Evolutionary conservation across 2,888 invertebrate species (phyloP), one percentile per base, ranked within the genome.

Genomic region (Amphimallon solstitiale): DNA sequence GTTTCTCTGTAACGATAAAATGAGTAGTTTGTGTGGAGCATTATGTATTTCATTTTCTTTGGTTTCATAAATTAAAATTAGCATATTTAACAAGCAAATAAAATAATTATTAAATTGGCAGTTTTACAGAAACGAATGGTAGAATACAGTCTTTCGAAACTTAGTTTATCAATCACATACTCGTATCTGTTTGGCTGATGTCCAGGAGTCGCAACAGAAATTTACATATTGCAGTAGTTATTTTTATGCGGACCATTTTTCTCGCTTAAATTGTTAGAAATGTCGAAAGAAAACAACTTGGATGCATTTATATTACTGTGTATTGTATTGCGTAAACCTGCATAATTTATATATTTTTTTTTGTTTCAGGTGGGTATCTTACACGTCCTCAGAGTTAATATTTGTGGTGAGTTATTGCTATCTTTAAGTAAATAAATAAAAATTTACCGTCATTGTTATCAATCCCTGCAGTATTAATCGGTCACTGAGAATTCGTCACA

Each of bases 221-320:
- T 59, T 45, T 59, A 59, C 56, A 56, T 43, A 56, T 56, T 59
- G 56, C 56, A 43, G 56, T 23, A 15, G 51, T 51, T 51, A 59
- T 23, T 59, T 59, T 59, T 12, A 29, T 51, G 35, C 15, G 10
- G 10, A 15, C 7, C 9, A 15, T 51, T 51, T 51, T 14, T 34
- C 2, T 46, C 48, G n/a, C 21, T 23, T 1, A 48, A 29, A n/a
- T 14, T 1, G 19, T 45, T 5, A 29, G 9, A 29, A 9, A 29
- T 9, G 5, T 29, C 7, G 5, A 29, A 29, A 29, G 29, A 29
- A 29, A 29, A n/a, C n/a, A n/a, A 29, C 9, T 29, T 9, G 1
- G 9, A 1, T 29, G 29, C 2, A 29, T 29, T 29, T 29, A 29
- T 29, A 7, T 29, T 29, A 2, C 29, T 29, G n/a, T 29, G 5